Conservation (phyloP, 2,888 invertebrate genomes). For the Laspeyria flexula region DNA sequence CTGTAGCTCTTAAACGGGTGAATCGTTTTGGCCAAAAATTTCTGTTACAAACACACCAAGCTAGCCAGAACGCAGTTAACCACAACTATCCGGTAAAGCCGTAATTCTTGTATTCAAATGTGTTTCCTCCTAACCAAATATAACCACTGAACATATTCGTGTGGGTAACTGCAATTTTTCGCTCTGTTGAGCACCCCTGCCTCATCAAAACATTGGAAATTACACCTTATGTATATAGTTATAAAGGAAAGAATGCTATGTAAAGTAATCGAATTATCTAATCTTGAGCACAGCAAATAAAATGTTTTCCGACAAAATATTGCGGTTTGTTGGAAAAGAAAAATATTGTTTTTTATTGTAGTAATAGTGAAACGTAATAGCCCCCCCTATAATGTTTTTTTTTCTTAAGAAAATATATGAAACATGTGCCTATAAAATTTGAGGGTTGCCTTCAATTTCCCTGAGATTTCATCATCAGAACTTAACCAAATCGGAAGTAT, state of each 20-base stretch:
- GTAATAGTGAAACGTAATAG: too few species aligned
- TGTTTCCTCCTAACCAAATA: slow-evolving; percentile 19
- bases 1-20: too few species aligned
- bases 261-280: slow-evolving; percentile 40
- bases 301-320: slow-evolving; percentile 36
- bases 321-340: slow-evolving; percentile 25
- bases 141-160: slow-evolving; percentile 38
- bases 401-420: too few species aligned
- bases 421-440: too few species aligned
- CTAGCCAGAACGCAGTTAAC: too few species aligned
- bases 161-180: slow-evolving; percentile 55
- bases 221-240: slow-evolving; percentile 4
- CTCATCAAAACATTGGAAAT: slow-evolving; percentile 12
- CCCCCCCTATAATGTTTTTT: too few species aligned
- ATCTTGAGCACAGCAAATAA: slow-evolving; percentile 42
- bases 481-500: too few species aligned
- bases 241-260: slow-evolving; percentile 9
- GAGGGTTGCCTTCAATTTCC: too few species aligned
- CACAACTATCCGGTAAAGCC: neutral
- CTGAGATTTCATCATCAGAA: too few species aligned
- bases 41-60: too few species aligned
- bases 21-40: too few species aligned
- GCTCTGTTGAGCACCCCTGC: slow-evolving; percentile 52
- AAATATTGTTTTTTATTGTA: slow-evolving; percentile 16
- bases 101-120: slow-evolving; percentile 7